phyloP scores from a whole-genome alignment of 2,888 invertebrate species.

The Ptychoptera contaminata region DNA sequence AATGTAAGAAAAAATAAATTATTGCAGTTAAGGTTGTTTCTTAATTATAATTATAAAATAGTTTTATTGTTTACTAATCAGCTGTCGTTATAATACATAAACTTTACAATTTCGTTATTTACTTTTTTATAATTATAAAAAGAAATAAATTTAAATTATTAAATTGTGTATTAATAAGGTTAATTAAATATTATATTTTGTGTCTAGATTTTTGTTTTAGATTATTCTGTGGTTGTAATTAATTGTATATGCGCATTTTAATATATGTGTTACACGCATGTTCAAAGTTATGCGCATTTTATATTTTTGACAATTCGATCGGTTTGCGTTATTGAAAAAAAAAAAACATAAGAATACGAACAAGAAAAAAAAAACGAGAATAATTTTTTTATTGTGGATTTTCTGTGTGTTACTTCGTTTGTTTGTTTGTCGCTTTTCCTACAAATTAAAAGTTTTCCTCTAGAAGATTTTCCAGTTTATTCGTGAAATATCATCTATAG shows the following conservation, averaged over 20 bases:
- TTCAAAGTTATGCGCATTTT: slow-evolving; percentile 9
- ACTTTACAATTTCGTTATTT: no score
- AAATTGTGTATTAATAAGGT: not conserved
- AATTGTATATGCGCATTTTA: not conserved
- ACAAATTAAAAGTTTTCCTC: no score
- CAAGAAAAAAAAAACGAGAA: not conserved
- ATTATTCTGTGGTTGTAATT: not conserved
- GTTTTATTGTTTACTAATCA: no score
- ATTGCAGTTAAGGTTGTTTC: no score
- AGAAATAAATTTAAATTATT: not conserved
- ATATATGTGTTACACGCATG: slow-evolving; percentile 8
- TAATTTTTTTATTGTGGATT: not conserved
- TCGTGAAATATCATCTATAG: no score
- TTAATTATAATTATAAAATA: no score
- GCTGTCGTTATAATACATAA: no score
- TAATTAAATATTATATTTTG: not conserved
- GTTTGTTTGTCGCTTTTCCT: not conserved
- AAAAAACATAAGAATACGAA: not conserved
- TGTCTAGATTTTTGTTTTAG: not conserved
- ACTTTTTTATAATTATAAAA: no score
- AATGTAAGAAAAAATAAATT: no score
- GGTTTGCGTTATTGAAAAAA: slow-evolving; percentile 2
- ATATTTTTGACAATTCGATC: slow-evolving; percentile 7
- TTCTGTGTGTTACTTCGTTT: slow-evolving; percentile 1
- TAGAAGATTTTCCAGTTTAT: no score